Conservation (phyloP, 2,113 vertebrate species). For the Phaethon lepturus region DNA sequence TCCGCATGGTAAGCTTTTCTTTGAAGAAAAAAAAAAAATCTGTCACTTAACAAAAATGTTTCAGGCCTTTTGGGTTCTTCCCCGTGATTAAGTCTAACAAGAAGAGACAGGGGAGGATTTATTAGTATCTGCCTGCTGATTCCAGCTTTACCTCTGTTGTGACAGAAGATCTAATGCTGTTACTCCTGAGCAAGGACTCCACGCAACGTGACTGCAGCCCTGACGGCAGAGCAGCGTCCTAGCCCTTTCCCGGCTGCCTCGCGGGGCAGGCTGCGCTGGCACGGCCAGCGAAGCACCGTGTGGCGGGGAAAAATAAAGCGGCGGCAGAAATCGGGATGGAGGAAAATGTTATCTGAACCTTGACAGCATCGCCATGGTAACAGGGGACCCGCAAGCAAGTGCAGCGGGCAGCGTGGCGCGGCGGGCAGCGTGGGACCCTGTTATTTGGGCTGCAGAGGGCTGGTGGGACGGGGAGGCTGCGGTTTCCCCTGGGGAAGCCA, state of each 20-base stretch:
- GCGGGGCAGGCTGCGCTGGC: fast-evolving
- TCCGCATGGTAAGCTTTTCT: fast-evolving
- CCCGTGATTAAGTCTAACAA: neutral
- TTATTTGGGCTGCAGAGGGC: neutral
- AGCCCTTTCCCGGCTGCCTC: neutral
- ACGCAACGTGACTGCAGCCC: neutral
- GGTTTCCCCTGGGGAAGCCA: neutral
- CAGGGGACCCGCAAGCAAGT: neutral
- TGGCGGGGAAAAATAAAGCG: fast-evolving
- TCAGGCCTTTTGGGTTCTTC: neutral
- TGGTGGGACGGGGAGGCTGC: neutral
- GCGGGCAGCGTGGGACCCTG: fast-evolving
- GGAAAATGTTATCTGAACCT: constrained; percentile 1
- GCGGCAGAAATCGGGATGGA: neutral
- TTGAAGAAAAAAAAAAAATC: neutral
- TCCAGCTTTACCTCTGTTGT: neutral
- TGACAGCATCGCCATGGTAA: constrained; percentile 27
- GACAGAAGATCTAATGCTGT: neutral
- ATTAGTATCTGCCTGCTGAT: neutral
- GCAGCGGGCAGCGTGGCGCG: neutral
- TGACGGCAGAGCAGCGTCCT: neutral
- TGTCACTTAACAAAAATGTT: neutral
- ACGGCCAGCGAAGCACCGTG: neutral
- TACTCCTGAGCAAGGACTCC: neutral
- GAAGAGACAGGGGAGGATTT: constrained; percentile 17